Percentiles rank a stretch among this genome's conserved stretches.
These are phyloP conservation scores for Lasioglossum morio DNA, from an alignment of 2,888 invertebrate genomes.

Conservation along the genomic window DNA sequence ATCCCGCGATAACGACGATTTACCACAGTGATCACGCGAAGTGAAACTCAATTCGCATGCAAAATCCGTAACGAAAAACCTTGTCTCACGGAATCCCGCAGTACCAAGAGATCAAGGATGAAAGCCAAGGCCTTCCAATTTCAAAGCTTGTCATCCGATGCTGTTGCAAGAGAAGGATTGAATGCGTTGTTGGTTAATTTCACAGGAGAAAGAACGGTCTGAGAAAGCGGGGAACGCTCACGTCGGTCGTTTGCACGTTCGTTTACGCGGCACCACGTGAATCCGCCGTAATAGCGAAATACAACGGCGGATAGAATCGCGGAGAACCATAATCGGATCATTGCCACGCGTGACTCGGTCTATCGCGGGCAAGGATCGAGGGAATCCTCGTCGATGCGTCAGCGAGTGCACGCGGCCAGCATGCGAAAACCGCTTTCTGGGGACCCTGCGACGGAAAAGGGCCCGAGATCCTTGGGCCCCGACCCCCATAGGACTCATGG, in stretches of 20 bases:
- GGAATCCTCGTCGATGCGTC: conserved; percentile 59
- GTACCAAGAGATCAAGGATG: not conserved
- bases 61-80: not conserved
- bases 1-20: not conserved
- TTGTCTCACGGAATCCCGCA: too few relatives aligned
- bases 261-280: conserved; percentile 32
- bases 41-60: not conserved
- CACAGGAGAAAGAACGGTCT: conserved; percentile 5
- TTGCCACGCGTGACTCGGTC: conserved; percentile 53
- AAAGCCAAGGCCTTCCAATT: not conserved
- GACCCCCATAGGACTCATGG: not conserved
- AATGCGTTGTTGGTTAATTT: not conserved
- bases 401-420: conserved; percentile 20
- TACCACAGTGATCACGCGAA: not conserved
- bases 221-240: conserved; percentile 23
- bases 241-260: conserved; percentile 20
- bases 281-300: conserved; percentile 43
- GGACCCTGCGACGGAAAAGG: conserved; percentile 24
- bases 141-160: not conserved
- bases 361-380: conserved; percentile 51
- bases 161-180: not conserved
- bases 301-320: conserved; percentile 50
- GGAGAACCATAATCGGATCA: conserved; percentile 61
- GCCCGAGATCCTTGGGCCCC: conserved; percentile 3
- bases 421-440: conserved; percentile 18